Evolutionary conservation across 2,797 vertebrate genomes (phyloP), one percentile per base, ranked within the genome.

Genomic region (Xerus rutilus): DNA sequence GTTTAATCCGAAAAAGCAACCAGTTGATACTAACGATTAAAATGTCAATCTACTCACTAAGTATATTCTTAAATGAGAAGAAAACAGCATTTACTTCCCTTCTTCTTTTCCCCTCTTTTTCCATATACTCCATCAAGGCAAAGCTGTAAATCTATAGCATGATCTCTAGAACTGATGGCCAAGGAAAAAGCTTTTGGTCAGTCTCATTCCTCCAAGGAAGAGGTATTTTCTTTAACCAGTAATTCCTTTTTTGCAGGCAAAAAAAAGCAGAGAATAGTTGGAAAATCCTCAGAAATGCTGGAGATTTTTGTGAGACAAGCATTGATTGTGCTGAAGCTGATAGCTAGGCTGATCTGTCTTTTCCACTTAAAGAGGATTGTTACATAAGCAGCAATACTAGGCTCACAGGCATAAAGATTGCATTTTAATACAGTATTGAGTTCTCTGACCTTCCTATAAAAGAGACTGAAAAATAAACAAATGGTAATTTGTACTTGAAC

Each of bases 331-430:
- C 93, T 96, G 96, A 86, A 98, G 91, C 95, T 96, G 93, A 91
- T 96, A 98, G 98, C 96, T 97, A 97, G 97, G 93, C 96, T 98
- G 97, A 98, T 98, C 95, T 98, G 96, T 97, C 97, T 98, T 90
- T 98, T 96, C 96, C 96, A 98, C 78, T 91, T 93, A 98, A 98
- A 98, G 93, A 97, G 84, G 94, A 98, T 98, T 98, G 97, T 98
- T 98, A 96, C 91, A 97, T 97, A 98, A 98, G 97, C 97, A 83
- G 70, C 94, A 97, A 79, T 95, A 87, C 77, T 91, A 97, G 94
- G 95, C 91, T 98, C 90, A 95, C 32, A 96, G 64, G 78, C 95
- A 97, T 95, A 97, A 98, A 97, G 98, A 82, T 91, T 97, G 91
- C 92, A 97, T 98, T 98, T 98, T 98, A 98, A 98, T 98, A 92